A percentile compares a stretch with the other conserved stretches of the same genome.
These are phyloP conservation scores for Phymatocera aterrima DNA, from an alignment of 2,888 invertebrate genomes.

Conservation along the genomic window DNA sequence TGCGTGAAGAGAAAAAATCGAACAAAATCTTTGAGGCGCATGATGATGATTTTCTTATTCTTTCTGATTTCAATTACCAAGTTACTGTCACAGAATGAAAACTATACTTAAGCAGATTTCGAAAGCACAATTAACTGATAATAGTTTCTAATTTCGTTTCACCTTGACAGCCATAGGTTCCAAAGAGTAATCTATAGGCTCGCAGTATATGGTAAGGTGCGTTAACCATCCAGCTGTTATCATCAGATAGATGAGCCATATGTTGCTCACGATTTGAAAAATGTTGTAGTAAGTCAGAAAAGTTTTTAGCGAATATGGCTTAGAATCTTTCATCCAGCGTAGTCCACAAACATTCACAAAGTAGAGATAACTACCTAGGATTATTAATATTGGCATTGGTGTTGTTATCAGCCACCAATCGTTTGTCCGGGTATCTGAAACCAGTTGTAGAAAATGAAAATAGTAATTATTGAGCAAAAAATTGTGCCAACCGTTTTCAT, in stretches of 20 bases:
- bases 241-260: constrained; percentile 60
- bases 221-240: constrained; percentile 80
- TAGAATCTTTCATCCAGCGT: constrained; percentile 82
- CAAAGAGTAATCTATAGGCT: constrained; percentile 82
- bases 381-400: constrained; percentile 77
- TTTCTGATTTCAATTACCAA: too few species aligned
- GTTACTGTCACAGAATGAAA: neutral
- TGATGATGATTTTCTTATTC: too few species aligned
- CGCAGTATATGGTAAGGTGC: constrained; percentile 79
- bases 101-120: neutral
- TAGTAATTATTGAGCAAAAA: neutral
- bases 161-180: constrained; percentile 71
- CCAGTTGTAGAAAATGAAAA: neutral
- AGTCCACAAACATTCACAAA: constrained; percentile 80
- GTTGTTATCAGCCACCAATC: constrained; percentile 81
- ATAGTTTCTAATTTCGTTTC: constrained; percentile 2
- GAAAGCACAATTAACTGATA: neutral
- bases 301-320: constrained; percentile 81
- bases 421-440: constrained; percentile 79
- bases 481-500: neutral
- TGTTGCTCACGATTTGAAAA: constrained; percentile 77
- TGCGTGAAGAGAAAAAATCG: constrained; percentile 48
- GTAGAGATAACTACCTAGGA: constrained; percentile 77
- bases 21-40: neutral
- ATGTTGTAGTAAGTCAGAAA: constrained; percentile 87